phyloP scores from a whole-genome alignment of 1,140 invertebrate genomes.

The Dinothrombium tinctorium region DNA sequence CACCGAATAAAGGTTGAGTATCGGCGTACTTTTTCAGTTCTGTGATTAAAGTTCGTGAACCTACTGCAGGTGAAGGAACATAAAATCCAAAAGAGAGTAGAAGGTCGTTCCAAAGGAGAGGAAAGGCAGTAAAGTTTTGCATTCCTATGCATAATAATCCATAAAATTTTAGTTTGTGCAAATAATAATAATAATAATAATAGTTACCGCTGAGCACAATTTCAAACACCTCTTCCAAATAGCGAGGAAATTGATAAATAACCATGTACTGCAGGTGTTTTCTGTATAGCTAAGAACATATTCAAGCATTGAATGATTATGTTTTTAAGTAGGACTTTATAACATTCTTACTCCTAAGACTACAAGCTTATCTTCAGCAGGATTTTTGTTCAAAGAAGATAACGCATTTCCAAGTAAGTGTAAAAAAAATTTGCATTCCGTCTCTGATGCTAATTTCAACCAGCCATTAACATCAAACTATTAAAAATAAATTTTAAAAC shows the following conservation, averaged over 20 bases:
- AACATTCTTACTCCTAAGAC: not conserved
- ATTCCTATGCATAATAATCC: not conserved
- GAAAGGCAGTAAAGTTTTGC: not conserved
- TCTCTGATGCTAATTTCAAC: not conserved
- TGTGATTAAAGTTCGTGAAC: not conserved
- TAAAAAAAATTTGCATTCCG: not conserved
- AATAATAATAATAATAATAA: not conserved
- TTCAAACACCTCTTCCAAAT: not conserved
- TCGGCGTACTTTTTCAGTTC: slow-evolving; percentile 2
- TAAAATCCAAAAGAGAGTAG: slow-evolving; percentile 2
- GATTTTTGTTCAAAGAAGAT: not conserved
- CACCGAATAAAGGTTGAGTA: slow-evolving; percentile 1
- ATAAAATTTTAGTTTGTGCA: not conserved
- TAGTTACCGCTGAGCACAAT: not conserved
- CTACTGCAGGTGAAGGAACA: not conserved
- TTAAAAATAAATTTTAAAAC: not conserved
- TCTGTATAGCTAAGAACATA: not conserved
- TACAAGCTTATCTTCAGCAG: not conserved
- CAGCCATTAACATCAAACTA: slow-evolving; percentile 3
- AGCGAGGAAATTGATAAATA: not conserved
- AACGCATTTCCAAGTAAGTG: not conserved
- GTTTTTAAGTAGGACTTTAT: no score
- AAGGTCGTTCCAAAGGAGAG: slow-evolving; percentile 1
- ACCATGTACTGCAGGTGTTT: slow-evolving; percentile 3
- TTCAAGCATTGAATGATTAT: not conserved